Conservation (phyloP, 37 sponge, comb jelly and placozoan genomes). For the Lycopodina hypogea region DNA sequence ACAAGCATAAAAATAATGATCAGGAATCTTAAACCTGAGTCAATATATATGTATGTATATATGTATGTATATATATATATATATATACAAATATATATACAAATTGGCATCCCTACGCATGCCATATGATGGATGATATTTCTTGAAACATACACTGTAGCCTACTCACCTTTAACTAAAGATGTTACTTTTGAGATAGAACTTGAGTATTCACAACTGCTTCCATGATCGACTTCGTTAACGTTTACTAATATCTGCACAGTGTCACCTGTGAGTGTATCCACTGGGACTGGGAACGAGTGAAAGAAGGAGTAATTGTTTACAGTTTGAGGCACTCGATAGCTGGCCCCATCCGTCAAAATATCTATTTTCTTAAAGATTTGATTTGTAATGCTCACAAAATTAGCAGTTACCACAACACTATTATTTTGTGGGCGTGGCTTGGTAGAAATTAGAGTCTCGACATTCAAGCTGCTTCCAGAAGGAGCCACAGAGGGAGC, state of each 20-base stretch:
- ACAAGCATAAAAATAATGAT: too few species aligned
- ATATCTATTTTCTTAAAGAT: neutral
- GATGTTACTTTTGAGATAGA: neutral
- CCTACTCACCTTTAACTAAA: neutral
- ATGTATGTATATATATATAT: neutral
- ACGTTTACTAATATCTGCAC: neutral
- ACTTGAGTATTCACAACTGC: neutral
- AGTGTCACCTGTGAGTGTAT: neutral
- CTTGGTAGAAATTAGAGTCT: neutral
- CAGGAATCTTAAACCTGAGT: too few species aligned
- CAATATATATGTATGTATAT: constrained; percentile 13
- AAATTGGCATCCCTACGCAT: neutral
- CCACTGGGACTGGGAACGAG: neutral
- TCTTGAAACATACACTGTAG: neutral
- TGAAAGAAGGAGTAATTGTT: neutral
- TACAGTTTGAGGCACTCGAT: neutral
- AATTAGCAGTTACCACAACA: neutral
- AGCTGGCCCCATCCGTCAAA: too few species aligned
- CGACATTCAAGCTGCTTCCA: neutral
- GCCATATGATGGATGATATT: neutral
- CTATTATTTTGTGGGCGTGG: neutral
- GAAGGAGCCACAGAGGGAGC: neutral
- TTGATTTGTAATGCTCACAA: neutral
- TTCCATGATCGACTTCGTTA: neutral
- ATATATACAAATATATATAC: constrained; percentile 9